Base-by-base conservation (phyloP, 2,888 invertebrate genomes). In the Drosophila melanosoma region DNA sequence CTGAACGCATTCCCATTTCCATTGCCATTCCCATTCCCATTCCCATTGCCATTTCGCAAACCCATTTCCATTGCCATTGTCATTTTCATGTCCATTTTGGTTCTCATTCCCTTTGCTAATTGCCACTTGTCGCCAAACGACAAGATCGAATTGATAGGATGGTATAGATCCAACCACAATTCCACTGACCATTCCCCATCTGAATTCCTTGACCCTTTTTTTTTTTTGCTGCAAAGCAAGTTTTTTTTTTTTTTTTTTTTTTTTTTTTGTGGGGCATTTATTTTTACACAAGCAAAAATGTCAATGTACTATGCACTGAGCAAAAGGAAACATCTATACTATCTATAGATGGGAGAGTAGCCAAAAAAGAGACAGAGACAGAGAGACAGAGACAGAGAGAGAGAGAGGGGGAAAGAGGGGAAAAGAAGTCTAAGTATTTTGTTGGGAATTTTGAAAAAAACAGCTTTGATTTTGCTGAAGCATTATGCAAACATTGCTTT, bases 261-360 rank as follows among this genome's bases (percentile, higher is more conserved):
- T 73, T 58, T 5, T 20, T 35, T 38, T 40, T 73, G 40, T 51
- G 51, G 42, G 48, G 59, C 74, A 65, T 80, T 76, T 78, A 78
- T 78, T 78, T 78, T 67, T 78, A 78, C 51, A 76, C 77, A 71
- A 67, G 60, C 68, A 63, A 69, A 76, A 79, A 79, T 80, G 78
- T 80, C 78, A 80, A 80, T 79, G 81, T 54, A 80, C 78, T 59
- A 52, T 49, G 17, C 8, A 23, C 17, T 20, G 40, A 58, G 12
- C 42, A 15, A 57, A 23, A 52, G n/a, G 15, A 5, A 45, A 20
- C 20, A 33, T 38, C n/a, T 38, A n/a, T 40, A 29, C 29, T 38
- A 56, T 29, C 8, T 20, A 40, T 40, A 20, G 5, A 20, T 33
- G 40, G n/a, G 11, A 23, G 45, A 45, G 45, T 15, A 15, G 8